phyloP scores from a whole-genome alignment of 2,113 vertebrate genomes.

The Peucedramus taeniatus region DNA sequence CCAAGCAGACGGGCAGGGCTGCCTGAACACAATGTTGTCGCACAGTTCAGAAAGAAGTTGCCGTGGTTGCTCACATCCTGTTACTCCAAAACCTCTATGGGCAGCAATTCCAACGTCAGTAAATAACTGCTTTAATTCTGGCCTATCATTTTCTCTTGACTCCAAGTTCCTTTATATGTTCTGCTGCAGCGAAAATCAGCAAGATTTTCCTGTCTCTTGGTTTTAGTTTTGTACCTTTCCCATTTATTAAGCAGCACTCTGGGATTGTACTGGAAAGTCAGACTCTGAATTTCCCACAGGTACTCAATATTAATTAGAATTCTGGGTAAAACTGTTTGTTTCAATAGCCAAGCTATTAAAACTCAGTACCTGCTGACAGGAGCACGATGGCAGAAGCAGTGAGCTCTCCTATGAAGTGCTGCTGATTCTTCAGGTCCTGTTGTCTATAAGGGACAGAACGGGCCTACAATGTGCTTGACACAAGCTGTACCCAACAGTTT shows the following conservation, averaged over 20 bases:
- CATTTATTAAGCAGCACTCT: not conserved
- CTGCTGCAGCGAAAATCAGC: not conserved
- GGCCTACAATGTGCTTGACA: not conserved
- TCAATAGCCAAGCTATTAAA: not conserved
- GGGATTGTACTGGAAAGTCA: not conserved
- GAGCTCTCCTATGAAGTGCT: not conserved
- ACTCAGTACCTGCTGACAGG: not conserved
- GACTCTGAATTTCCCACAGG: not conserved
- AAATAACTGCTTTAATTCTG: not conserved
- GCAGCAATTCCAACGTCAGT: not conserved
- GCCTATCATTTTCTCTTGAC: not conserved
- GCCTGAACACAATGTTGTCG: rapidly evolving
- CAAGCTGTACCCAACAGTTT: not conserved
- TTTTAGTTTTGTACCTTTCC: not conserved
- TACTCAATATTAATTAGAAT: not conserved
- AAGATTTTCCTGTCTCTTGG: not conserved
- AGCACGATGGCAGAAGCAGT: not conserved
- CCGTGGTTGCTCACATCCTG: not conserved
- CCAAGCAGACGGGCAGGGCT: not conserved
- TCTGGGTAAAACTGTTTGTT: not conserved
- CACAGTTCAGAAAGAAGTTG: not conserved
- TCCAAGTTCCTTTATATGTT: not conserved
- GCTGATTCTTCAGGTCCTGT: not conserved
- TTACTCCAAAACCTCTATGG: not conserved
- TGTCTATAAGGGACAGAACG: not conserved